Percentiles rank a stretch among this genome's conserved stretches.
These are phyloP conservation scores for Phaenicophaeus curvirostris DNA, from an alignment of 2,797 vertebrate species.

Conservation along the genomic window DNA sequence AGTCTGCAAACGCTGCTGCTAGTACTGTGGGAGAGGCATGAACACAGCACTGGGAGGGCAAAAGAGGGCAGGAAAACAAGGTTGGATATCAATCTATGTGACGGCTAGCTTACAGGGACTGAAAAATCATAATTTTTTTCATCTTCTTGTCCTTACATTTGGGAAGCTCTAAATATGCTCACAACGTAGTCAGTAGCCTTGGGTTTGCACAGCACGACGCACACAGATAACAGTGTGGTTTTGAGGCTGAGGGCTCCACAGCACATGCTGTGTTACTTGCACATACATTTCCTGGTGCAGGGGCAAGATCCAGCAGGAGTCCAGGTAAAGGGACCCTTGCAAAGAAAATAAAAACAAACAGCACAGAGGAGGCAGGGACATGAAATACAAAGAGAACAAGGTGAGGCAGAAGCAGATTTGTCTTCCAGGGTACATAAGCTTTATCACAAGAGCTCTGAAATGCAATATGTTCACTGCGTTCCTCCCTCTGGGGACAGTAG, in stretches of 20 bases:
- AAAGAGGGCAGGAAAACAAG: not conserved
- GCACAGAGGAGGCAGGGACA: not conserved
- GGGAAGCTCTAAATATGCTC: not conserved
- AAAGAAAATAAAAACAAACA: not conserved
- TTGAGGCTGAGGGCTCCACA: not conserved
- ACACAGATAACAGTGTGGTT: fast-evolving
- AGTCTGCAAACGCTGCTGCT: not conserved
- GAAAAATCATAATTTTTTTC: not conserved
- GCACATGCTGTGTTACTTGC: not conserved
- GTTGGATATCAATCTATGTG: not conserved
- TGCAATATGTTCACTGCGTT: fast-evolving
- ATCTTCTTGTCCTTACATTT: not conserved
- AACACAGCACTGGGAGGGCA: not conserved
- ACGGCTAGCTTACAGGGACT: not conserved
- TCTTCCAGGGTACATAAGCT: not conserved
- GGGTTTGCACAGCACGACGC: not conserved
- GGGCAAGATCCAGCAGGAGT: not conserved
- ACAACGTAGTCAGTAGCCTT: not conserved
- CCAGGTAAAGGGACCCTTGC: not conserved
- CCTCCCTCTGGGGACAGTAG: not conserved
- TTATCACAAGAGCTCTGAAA: not conserved
- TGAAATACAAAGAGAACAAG: not conserved
- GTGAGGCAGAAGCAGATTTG: not conserved
- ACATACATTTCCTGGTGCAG: fast-evolving
- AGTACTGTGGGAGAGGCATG: not conserved